These are phyloP conservation scores for Gobionotothen gibberifrons DNA, from an alignment of 2,797 vertebrate species.

Conservation along the genomic window DNA sequence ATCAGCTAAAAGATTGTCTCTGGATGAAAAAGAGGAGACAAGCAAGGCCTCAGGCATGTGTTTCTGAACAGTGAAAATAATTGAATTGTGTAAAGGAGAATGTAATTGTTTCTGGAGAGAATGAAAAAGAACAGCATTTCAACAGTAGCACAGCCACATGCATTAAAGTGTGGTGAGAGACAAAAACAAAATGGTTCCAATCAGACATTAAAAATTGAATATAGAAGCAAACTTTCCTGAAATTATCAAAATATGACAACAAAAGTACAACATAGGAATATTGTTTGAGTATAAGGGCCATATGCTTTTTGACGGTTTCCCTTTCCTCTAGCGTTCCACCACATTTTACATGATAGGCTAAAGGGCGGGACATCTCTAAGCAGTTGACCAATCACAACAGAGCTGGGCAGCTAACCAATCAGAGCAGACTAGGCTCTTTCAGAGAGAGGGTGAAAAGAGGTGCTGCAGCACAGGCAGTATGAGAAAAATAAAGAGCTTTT, in stretches of 20 bases:
- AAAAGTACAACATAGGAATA: no score
- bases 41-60: slow-evolving; percentile 63
- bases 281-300: no score
- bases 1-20: slow-evolving; percentile 65
- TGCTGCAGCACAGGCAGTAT: no score
- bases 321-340: no score
- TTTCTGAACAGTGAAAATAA: slow-evolving; percentile 71
- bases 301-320: no score
- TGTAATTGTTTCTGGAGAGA: slow-evolving; percentile 74
- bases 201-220: slow-evolving; percentile 14
- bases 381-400: no score
- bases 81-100: slow-evolving; percentile 77
- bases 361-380: no score
- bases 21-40: slow-evolving; percentile 66
- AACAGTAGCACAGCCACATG: slow-evolving; percentile 4
- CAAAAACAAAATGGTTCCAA: slow-evolving; percentile 48
- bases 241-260: neutral
- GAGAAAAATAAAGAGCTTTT: no score
- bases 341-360: no score
- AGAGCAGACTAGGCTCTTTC: no score
- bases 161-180: slow-evolving; percentile 22
- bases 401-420: no score
- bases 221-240: slow-evolving; percentile 21
- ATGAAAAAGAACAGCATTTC: slow-evolving; percentile 35
- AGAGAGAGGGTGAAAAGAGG: no score